Evolutionary conservation across 2,797 vertebrate genomes (phyloP).

Genomic region (Scarus forsteni): DNA sequence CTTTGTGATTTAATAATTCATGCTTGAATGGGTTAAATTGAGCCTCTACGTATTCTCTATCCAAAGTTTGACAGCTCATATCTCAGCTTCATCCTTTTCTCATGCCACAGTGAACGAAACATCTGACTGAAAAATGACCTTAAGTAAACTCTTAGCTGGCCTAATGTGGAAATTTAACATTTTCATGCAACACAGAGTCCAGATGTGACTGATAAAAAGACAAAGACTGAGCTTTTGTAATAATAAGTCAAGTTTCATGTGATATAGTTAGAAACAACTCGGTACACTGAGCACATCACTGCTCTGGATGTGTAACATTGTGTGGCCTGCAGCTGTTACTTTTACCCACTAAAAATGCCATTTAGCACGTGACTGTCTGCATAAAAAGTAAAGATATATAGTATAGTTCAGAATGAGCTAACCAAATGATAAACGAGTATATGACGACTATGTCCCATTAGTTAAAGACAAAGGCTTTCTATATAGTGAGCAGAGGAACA

Average conservation of each 20-base stretch:
- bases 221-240: neutral
- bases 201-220: neutral
- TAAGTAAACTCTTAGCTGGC: neutral
- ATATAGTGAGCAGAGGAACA: slow-evolving; percentile 20
- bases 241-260: neutral
- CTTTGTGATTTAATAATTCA: too few relatives aligned
- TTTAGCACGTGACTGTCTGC: slow-evolving; percentile 40
- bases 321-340: slow-evolving; percentile 45
- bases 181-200: neutral
- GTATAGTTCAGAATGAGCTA: neutral
- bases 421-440: neutral
- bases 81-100: too few relatives aligned
- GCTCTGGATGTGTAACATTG: slow-evolving; percentile 35
- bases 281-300: slow-evolving; percentile 33
- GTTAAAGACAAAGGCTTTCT: slow-evolving; percentile 1
- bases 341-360: slow-evolving; percentile 44
- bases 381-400: slow-evolving; percentile 4
- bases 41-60: too few relatives aligned
- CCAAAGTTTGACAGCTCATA: too few relatives aligned
- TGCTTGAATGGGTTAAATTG: too few relatives aligned
- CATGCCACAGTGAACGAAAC: too few relatives aligned
- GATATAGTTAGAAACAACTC: slow-evolving; percentile 24
- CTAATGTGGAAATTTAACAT: neutral
- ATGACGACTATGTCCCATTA: neutral
- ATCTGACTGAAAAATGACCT: neutral